phyloP scores from a whole-genome alignment of 2,888 invertebrate species.

The Eucriotettix oculatus region DNA sequence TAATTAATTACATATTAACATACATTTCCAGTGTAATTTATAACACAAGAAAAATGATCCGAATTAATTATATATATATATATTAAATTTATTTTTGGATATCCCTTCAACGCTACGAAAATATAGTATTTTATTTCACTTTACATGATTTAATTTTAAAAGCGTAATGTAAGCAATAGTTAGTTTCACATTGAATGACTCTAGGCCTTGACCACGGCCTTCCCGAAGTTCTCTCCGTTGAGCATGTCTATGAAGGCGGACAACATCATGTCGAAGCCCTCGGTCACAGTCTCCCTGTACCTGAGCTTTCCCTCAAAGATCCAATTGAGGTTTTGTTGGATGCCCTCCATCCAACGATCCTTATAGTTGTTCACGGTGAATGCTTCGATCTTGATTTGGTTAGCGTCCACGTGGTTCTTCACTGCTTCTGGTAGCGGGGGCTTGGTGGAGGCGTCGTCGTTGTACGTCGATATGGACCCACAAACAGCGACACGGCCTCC shows the following conservation, averaged over 20 bases:
- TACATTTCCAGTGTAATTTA: no score
- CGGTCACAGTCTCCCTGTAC: conserved; percentile 47
- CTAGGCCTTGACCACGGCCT: conserved; percentile 46
- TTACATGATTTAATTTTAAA: no score
- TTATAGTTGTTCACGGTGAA: conserved; percentile 37
- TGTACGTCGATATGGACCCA: conserved; percentile 49
- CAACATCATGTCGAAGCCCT: conserved; percentile 58
- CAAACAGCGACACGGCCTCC: conserved; percentile 46
- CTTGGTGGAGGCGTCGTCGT: conserved; percentile 17
- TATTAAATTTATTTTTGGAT: no score
- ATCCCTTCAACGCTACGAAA: no score
- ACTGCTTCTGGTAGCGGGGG: no score
- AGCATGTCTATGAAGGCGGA: conserved; percentile 47
- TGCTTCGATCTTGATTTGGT: conserved; percentile 32
- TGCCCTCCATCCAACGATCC: conserved; percentile 42
- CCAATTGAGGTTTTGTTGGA: conserved; percentile 42
- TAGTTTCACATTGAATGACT: neutral
- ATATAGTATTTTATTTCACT: no score
- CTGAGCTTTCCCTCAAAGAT: conserved; percentile 48
- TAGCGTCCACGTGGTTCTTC: no score
- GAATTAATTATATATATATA: no score
- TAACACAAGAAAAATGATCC: no score
- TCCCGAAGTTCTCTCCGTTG: conserved; percentile 49
- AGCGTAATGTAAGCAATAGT: no score
- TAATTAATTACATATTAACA: no score